phyloP scores from a whole-genome alignment of 2,888 invertebrate species.

The Rhorus exstirpatorius region DNA sequence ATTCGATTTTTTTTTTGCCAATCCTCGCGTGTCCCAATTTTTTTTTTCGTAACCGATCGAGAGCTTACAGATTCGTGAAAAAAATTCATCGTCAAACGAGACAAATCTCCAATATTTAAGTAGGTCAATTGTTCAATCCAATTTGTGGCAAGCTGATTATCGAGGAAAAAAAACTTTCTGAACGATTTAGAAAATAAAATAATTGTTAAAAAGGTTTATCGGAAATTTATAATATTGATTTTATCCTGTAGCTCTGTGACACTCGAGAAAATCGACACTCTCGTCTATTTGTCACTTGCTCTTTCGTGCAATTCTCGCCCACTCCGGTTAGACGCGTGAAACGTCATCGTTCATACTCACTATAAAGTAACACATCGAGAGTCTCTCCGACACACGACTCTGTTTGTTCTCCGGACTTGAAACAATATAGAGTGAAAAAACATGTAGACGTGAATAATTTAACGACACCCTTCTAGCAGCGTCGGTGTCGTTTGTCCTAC shows the following conservation, averaged over 20 bases:
- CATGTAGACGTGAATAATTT: conserved; percentile 54
- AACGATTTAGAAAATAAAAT: background rate
- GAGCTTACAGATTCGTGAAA: no score
- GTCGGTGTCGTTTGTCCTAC: background rate
- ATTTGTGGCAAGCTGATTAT: no score
- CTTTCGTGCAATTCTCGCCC: background rate
- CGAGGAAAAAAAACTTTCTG: background rate
- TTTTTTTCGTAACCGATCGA: no score
- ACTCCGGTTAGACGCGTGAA: background rate
- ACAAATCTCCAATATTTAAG: no score
- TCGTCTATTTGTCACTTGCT: conserved; percentile 7
- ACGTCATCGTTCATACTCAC: conserved; percentile 20
- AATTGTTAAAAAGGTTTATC: no score
- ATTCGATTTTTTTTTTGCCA: no score
- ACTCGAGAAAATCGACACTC: background rate
- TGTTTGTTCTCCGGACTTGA: conserved; percentile 22
- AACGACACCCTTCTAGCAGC: background rate
- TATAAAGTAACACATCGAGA: background rate
- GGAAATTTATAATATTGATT: background rate
- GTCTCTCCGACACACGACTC: background rate
- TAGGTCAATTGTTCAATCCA: no score
- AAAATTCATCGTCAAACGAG: no score
- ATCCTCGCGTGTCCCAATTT: no score
- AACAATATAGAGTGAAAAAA: conserved; percentile 51
- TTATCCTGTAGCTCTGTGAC: background rate